phyloP scores from a whole-genome alignment of 2,113 vertebrate genomes.

The Manacus vitellinus region DNA sequence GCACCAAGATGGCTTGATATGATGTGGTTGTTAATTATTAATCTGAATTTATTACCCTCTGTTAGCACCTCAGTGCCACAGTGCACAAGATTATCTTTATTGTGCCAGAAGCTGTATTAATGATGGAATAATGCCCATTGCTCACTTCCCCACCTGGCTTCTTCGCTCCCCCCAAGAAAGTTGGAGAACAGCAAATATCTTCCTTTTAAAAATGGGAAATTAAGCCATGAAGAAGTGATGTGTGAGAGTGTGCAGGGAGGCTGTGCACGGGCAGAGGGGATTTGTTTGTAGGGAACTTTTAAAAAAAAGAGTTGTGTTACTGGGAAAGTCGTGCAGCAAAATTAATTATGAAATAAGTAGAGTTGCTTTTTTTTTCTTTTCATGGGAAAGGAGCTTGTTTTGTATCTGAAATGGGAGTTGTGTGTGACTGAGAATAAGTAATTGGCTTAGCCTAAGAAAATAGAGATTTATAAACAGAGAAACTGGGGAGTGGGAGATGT shows the following conservation, averaged over 20 bases:
- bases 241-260: background rate
- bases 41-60: background rate
- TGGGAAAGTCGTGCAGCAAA: background rate
- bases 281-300: background rate
- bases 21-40: background rate
- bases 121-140: background rate
- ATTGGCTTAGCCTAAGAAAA: background rate
- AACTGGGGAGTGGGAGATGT: background rate
- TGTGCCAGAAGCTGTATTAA: background rate
- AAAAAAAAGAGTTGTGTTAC: background rate
- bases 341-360: background rate
- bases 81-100: background rate
- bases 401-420: background rate
- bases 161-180: rapidly evolving
- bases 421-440: background rate
- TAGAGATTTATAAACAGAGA: background rate
- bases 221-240: background rate
- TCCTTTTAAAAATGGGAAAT: background rate
- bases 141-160: background rate
- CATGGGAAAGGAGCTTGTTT: background rate
- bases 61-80: background rate
- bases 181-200: background rate
- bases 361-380: background rate
- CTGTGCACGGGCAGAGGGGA: background rate
- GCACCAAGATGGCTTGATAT: background rate